These are phyloP conservation scores for Drosophila serrata DNA, from an alignment of 1,140 invertebrate genomes.

Conservation along the genomic window DNA sequence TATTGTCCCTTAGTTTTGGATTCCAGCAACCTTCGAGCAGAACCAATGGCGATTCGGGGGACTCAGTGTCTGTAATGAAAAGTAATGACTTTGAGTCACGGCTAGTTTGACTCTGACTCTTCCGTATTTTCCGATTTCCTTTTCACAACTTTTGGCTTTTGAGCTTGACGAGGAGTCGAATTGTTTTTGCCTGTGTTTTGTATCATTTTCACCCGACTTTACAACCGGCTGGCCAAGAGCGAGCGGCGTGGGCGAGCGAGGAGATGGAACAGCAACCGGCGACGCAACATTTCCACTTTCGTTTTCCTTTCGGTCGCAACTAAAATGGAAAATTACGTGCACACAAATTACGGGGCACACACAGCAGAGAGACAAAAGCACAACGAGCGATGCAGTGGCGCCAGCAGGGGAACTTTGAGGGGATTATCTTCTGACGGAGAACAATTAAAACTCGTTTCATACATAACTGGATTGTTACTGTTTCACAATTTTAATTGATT, in stretches of 20 bases:
- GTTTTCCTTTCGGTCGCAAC: conserved; percentile 60
- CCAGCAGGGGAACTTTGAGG: background rate
- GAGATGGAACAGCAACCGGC: conserved; percentile 36
- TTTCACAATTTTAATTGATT: background rate
- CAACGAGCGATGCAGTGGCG: conserved; percentile 1
- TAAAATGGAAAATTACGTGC: conserved; percentile 71
- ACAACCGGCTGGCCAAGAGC: conserved; percentile 50
- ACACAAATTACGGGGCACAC: conserved; percentile 32
- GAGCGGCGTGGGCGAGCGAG: conserved; percentile 30
- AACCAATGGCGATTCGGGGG: conserved; percentile 15
- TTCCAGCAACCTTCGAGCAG: conserved; percentile 31
- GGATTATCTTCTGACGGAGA: background rate
- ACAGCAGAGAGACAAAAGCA: conserved; percentile 7
- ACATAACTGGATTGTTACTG: background rate
- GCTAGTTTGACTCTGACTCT: conserved; percentile 28
- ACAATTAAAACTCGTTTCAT: background rate
- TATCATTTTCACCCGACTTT: conserved; percentile 3
- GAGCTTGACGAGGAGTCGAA: conserved; percentile 26
- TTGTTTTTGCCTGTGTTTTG: conserved; percentile 31
- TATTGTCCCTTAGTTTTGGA: background rate
- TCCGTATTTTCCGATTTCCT: conserved; percentile 32
- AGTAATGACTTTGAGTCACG: conserved; percentile 38
- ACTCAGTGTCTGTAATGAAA: conserved; percentile 41
- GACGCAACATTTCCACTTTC: conserved; percentile 78
- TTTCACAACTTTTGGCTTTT: conserved; percentile 40